phyloP scores from a whole-genome alignment of 2,113 vertebrate genomes.

The Spea bombifrons region DNA sequence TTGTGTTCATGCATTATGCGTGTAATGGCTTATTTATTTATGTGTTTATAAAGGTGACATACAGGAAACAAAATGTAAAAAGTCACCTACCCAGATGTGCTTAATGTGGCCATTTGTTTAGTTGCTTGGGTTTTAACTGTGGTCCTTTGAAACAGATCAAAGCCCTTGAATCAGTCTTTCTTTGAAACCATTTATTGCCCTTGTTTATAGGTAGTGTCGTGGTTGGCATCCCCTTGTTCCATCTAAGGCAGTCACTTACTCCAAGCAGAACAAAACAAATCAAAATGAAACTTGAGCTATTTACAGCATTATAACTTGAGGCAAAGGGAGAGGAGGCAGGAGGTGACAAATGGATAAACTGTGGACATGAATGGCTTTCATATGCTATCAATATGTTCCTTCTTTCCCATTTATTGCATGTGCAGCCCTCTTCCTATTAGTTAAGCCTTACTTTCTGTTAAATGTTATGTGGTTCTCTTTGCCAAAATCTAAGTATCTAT shows the following conservation, averaged over 20 bases:
- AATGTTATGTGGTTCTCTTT: neutral
- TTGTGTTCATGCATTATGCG: too few relatives aligned
- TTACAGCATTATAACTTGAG: slow-evolving; percentile 34
- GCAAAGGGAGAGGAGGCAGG: slow-evolving; percentile 21
- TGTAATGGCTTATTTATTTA: too few relatives aligned
- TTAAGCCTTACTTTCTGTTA: neutral
- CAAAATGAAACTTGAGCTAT: slow-evolving; percentile 24
- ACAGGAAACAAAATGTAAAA: neutral
- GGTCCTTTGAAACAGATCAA: slow-evolving; percentile 34
- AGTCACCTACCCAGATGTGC: slow-evolving; percentile 23
- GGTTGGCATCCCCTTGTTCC: slow-evolving; percentile 27
- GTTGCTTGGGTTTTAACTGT: neutral
- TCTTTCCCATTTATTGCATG: slow-evolving; percentile 18
- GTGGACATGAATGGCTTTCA: slow-evolving; percentile 34
- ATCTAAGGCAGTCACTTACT: slow-evolving; percentile 32
- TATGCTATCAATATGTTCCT: slow-evolving; percentile 25
- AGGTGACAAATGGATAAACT: slow-evolving; percentile 40
- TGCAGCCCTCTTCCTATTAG: neutral
- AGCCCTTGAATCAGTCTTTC: slow-evolving; percentile 25
- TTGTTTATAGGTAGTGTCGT: slow-evolving; percentile 30
- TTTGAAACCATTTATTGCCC: slow-evolving; percentile 22
- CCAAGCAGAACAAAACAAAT: slow-evolving; percentile 30
- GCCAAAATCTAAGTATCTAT: slow-evolving; percentile 3
- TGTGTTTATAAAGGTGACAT: neutral
- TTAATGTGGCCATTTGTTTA: slow-evolving; percentile 27